Percentiles rank a stretch among this genome's conserved stretches.
phyloP scores from a whole-genome alignment of 2,888 invertebrate species.

The Cybosia mesomella region DNA sequence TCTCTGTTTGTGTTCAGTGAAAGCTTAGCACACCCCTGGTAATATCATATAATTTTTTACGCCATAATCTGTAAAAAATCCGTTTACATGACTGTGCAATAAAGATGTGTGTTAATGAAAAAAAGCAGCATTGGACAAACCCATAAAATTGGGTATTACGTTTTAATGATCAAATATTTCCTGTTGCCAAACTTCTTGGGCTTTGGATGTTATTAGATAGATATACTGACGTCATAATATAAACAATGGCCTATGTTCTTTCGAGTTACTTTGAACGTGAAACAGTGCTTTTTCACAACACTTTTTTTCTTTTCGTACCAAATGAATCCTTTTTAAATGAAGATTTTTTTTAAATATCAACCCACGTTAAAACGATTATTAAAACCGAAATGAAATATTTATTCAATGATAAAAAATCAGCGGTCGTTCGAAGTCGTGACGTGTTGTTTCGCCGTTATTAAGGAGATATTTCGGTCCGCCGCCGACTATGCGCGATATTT shows the following conservation, averaged over 20 bases:
- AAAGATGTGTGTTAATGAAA: conserved; percentile 44
- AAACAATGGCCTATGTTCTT: conserved; percentile 32
- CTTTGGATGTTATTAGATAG: conserved; percentile 38
- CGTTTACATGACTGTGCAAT: conserved; percentile 49
- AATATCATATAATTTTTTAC: conserved; percentile 17
- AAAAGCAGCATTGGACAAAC: conserved; percentile 40
- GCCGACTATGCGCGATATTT: conserved; percentile 79
- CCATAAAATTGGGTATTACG: conserved; percentile 48
- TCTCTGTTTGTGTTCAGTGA: conserved; percentile 28
- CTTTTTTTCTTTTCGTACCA: conserved; percentile 2
- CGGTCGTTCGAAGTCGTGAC: conserved; percentile 58
- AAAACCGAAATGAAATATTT: conserved; percentile 39
- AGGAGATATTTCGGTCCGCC: conserved; percentile 78
- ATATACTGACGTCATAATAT: conserved; percentile 31
- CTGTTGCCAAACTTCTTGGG: conserved; percentile 42
- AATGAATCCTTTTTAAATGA: conserved; percentile 13
- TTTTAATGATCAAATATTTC: conserved; percentile 53
- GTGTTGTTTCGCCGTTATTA: conserved; percentile 66
- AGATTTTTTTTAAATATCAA: neutral
- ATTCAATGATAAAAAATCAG: conserved; percentile 47
- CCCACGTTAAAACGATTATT: conserved; percentile 34
- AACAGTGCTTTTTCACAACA: neutral
- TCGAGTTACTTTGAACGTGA: neutral
- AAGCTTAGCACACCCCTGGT: conserved; percentile 17
- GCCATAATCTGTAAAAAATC: conserved; percentile 18